phyloP scores from a whole-genome alignment of 1,140 invertebrate species.

The Drosophila prosaltans region DNA sequence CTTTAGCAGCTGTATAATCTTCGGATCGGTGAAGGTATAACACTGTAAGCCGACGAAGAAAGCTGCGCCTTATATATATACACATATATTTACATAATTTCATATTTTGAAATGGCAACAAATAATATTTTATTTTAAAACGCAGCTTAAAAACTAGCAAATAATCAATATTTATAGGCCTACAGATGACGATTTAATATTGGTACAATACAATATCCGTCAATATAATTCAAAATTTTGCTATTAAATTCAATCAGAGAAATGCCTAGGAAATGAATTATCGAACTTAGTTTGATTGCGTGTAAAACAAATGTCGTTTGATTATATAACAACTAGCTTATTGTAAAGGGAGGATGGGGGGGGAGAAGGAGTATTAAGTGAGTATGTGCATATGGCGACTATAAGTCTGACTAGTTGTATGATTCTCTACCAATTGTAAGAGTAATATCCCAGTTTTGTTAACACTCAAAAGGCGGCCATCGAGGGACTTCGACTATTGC shows the following conservation, averaged over 20 bases:
- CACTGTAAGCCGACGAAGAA: background rate
- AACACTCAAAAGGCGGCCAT: constrained; percentile 72
- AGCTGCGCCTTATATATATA: background rate
- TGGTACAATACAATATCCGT: constrained; percentile 37
- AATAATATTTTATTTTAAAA: constrained; percentile 73
- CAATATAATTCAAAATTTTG: constrained; percentile 50
- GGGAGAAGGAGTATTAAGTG: constrained; percentile 15
- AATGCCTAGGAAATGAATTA: constrained; percentile 37
- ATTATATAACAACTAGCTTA: constrained; percentile 58
- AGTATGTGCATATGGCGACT: constrained; percentile 33
- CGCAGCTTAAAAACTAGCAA: constrained; percentile 67
- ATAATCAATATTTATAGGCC: constrained; percentile 50
- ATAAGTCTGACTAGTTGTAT: constrained; percentile 40
- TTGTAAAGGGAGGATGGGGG: background rate
- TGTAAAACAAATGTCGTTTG: constrained; percentile 49
- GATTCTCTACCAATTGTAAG: constrained; percentile 36
- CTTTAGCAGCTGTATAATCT: background rate
- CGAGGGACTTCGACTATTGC: constrained; percentile 73
- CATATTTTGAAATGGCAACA: constrained; percentile 69
- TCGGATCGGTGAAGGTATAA: background rate
- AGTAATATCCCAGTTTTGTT: constrained; percentile 55
- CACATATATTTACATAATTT: background rate
- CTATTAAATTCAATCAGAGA: constrained; percentile 57
- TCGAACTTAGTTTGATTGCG: constrained; percentile 47
- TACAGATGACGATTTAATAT: constrained; percentile 51